Evolutionary conservation across 2,797 vertebrate genomes (phyloP).

Genomic region (Sternotherus odoratus): DNA sequence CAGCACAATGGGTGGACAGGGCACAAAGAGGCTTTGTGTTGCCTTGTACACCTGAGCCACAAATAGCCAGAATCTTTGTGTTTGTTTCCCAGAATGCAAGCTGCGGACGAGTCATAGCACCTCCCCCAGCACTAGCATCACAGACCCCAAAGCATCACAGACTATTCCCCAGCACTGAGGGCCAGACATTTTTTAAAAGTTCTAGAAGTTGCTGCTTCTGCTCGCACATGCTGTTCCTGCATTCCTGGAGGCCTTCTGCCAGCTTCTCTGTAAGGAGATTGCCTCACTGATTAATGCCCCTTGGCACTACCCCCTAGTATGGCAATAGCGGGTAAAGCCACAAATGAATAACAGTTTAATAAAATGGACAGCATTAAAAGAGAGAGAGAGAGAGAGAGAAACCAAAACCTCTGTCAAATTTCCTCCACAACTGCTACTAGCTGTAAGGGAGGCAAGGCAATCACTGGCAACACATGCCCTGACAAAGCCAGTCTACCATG

Average conservation of each 20-base stretch:
- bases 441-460: neutral
- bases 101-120: neutral
- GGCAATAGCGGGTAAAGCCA: neutral
- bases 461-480: neutral
- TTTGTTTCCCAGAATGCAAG: conserved; percentile 21
- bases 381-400: too few species aligned
- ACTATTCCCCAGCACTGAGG: neutral
- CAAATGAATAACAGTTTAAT: neutral
- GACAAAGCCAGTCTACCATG: neutral
- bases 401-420: neutral
- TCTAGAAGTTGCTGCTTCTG: neutral
- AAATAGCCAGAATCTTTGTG: neutral
- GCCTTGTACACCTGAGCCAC: neutral
- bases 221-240: neutral
- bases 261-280: conserved; percentile 29
- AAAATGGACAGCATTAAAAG: neutral
- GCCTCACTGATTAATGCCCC: conserved; percentile 1
- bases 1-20: neutral
- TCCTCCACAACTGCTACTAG: neutral
- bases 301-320: neutral
- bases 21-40: neutral
- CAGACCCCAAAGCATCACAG: neutral
- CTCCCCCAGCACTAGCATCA: conserved; percentile 2
- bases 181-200: neutral
- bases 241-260: conserved; percentile 32